A percentile compares a stretch with the other conserved stretches of the same genome.
Evolutionary conservation across 2,113 vertebrate species (phyloP).

Genomic region (Litocranius walleri): DNA sequence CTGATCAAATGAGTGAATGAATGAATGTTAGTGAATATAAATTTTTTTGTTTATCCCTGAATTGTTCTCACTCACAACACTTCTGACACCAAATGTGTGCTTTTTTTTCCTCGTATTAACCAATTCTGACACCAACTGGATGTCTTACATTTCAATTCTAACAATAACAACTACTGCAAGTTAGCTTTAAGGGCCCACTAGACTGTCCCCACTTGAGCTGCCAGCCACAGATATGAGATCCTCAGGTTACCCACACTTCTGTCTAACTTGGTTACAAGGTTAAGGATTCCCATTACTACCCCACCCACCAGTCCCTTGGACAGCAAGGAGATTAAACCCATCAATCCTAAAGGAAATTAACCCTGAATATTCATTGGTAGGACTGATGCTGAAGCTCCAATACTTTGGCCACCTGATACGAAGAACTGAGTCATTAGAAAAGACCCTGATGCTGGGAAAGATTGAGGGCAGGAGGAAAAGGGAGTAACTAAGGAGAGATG

Average conservation of each 20-base stretch:
- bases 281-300: background rate
- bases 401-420: background rate
- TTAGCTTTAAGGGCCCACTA: background rate
- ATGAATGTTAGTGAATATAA: background rate
- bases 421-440: background rate
- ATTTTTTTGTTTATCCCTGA: background rate
- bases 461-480: background rate
- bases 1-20: background rate
- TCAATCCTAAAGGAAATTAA: background rate
- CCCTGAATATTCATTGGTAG: background rate
- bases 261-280: background rate
- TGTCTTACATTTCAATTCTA: background rate
- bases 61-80: background rate
- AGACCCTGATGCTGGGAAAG: background rate
- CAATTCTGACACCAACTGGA: background rate
- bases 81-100: background rate
- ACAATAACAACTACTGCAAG: background rate
- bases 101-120: background rate
- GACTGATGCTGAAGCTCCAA: background rate
- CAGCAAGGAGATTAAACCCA: background rate
- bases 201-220: background rate
- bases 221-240: background rate
- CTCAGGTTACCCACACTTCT: background rate
- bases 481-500: background rate
- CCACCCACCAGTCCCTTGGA: background rate